phyloP scores from a whole-genome alignment of 2,888 invertebrate species.

The Cyaniris semiargus region DNA sequence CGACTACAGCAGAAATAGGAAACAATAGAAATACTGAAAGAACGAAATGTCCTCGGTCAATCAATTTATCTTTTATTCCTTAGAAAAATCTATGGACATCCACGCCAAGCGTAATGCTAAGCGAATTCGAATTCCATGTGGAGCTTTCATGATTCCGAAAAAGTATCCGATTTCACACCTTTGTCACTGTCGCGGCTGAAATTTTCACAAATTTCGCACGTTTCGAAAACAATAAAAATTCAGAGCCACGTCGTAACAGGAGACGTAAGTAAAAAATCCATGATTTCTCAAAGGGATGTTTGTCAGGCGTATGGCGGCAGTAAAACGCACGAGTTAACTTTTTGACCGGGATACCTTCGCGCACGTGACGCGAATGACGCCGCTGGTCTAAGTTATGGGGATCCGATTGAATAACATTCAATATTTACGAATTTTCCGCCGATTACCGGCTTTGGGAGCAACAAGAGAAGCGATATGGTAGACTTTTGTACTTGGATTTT shows the following conservation, averaged over 20 bases:
- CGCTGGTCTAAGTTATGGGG: constrained; percentile 43
- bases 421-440: background rate
- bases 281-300: constrained; percentile 78
- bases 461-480: background rate
- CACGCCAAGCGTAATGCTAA: background rate
- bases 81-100: background rate
- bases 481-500: background rate
- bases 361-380: constrained; percentile 69
- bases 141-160: background rate
- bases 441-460: background rate
- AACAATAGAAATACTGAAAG: too few relatives aligned
- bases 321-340: constrained; percentile 74
- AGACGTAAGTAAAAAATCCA: constrained; percentile 64
- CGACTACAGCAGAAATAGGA: too few relatives aligned
- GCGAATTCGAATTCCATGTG: background rate
- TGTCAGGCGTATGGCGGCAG: constrained; percentile 51
- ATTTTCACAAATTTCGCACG: constrained; percentile 44
- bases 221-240: constrained; percentile 45
- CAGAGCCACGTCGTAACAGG: constrained; percentile 48
- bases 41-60: too few relatives aligned
- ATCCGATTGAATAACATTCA: constrained; percentile 8
- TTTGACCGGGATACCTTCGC: constrained; percentile 75
- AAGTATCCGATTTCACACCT: constrained; percentile 19
- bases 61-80: too few relatives aligned
- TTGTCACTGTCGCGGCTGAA: constrained; percentile 19